Conservation (phyloP, 2,888 invertebrate species). For the Ormyrus rosae region DNA sequence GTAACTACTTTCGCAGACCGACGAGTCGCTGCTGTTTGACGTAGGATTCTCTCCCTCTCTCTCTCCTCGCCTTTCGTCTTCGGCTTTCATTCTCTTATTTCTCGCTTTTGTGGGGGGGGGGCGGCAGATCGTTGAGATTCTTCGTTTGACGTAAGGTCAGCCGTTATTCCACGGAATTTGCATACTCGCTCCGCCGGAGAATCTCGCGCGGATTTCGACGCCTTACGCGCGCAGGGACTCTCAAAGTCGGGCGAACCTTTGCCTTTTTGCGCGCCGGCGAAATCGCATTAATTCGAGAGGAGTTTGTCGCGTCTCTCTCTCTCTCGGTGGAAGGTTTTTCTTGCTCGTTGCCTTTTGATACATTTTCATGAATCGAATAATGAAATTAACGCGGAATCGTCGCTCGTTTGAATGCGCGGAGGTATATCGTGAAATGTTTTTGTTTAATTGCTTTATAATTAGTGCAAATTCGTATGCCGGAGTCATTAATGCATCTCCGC, state of each 20-base stretch:
- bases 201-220: slow-evolving; percentile 43
- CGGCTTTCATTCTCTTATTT: too few relatives aligned
- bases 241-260: slow-evolving; percentile 30
- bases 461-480: too few relatives aligned
- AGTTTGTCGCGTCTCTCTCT: neutral
- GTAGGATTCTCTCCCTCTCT: slow-evolving; percentile 35
- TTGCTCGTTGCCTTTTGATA: neutral
- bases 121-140: slow-evolving; percentile 36
- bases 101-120: too few relatives aligned
- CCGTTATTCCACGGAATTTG: slow-evolving; percentile 55
- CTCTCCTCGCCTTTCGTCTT: neutral
- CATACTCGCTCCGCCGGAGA: slow-evolving; percentile 34
- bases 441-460: too few relatives aligned
- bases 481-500: too few relatives aligned
- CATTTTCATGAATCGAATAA: slow-evolving; percentile 24
- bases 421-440: too few relatives aligned
- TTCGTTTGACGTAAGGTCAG: slow-evolving; percentile 42
- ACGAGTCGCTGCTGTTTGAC: slow-evolving; percentile 51
- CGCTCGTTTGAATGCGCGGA: too few relatives aligned
- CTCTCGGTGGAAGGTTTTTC: slow-evolving; percentile 7
- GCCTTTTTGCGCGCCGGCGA: neutral
- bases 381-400: neutral
- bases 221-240: slow-evolving; percentile 19
- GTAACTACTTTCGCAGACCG: slow-evolving; percentile 49
- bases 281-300: slow-evolving; percentile 32